Evolutionary conservation across 2,797 vertebrate genomes (phyloP).

Genomic region (Rhincodon typus): DNA sequence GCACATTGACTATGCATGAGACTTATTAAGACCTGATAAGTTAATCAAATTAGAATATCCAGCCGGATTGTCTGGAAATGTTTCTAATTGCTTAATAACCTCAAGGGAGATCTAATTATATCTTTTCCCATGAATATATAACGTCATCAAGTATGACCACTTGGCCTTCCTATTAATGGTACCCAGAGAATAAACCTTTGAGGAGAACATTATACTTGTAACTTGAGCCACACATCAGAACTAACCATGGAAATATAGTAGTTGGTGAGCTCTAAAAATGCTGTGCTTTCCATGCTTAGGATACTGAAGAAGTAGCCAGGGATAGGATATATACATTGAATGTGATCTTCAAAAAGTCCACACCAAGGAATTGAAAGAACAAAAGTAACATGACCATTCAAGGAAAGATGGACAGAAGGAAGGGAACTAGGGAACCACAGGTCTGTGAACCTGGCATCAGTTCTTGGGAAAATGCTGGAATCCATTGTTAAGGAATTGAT

Average conservation of each 20-base stretch:
- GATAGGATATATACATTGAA: not conserved
- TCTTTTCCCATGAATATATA: not conserved
- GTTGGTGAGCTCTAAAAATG: not conserved
- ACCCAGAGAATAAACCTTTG: not conserved
- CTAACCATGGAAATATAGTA: not conserved
- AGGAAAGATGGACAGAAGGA: not conserved
- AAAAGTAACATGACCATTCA: not conserved
- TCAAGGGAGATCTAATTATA: not conserved
- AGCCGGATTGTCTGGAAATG: not conserved
- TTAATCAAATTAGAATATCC: not conserved
- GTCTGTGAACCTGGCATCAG: not conserved
- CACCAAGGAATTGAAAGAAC: not conserved
- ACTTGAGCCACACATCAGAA: not conserved
- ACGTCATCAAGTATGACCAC: not conserved
- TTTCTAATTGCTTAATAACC: not conserved
- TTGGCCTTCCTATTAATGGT: not conserved
- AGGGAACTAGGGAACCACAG: not conserved
- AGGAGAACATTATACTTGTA: not conserved
- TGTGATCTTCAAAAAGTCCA: not conserved
- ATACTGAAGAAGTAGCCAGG: no score
- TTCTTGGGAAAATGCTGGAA: not conserved
- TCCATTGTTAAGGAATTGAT: not conserved
- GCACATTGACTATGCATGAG: not conserved
- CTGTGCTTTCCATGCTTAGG: no score
- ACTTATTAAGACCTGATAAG: not conserved